Percentiles rank a stretch among this genome's conserved stretches.
Conservation (phyloP, 2,888 invertebrate species). For the Sicus ferrugineus region DNA sequence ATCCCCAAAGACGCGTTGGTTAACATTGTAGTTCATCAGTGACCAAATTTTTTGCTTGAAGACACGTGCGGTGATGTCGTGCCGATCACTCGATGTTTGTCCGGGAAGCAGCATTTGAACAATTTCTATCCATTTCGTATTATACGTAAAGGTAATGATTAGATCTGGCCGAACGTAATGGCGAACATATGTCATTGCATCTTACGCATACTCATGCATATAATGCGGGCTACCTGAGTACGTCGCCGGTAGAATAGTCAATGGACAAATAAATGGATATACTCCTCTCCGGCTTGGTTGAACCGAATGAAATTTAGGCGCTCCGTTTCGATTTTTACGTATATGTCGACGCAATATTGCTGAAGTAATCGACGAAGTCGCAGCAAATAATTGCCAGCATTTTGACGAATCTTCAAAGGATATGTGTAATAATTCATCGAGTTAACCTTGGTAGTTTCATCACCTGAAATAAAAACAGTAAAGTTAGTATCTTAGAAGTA, state of each 20-base stretch:
- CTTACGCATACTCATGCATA: slow-evolving; percentile 34
- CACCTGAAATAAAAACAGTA: slow-evolving; percentile 34
- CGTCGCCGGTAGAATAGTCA: slow-evolving; percentile 2
- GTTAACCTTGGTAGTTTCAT: neutral
- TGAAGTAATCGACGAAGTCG: neutral
- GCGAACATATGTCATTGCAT: slow-evolving; percentile 29
- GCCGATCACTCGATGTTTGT: too few species aligned
- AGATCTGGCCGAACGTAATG: slow-evolving; percentile 20
- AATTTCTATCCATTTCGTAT: slow-evolving; percentile 26
- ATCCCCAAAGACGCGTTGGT: slow-evolving; percentile 37
- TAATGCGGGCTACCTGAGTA: slow-evolving; percentile 32
- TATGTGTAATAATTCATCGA: slow-evolving; percentile 3
- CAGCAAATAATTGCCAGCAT: slow-evolving; percentile 6
- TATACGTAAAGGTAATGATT: slow-evolving; percentile 26
- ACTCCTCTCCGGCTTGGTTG: slow-evolving; percentile 15
- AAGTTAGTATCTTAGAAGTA: too few species aligned
- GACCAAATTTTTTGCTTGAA: slow-evolving; percentile 27
- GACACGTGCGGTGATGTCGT: too few species aligned
- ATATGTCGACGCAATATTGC: neutral
- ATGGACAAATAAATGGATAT: slow-evolving; percentile 8
- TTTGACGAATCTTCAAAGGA: slow-evolving; percentile 3
- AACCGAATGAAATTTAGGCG: slow-evolving; percentile 17
- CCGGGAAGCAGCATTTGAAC: neutral
- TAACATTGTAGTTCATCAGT: slow-evolving; percentile 27
- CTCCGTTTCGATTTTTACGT: slow-evolving; percentile 8